phyloP scores from a whole-genome alignment of 2,113 vertebrate species.

The Lagopus muta region DNA sequence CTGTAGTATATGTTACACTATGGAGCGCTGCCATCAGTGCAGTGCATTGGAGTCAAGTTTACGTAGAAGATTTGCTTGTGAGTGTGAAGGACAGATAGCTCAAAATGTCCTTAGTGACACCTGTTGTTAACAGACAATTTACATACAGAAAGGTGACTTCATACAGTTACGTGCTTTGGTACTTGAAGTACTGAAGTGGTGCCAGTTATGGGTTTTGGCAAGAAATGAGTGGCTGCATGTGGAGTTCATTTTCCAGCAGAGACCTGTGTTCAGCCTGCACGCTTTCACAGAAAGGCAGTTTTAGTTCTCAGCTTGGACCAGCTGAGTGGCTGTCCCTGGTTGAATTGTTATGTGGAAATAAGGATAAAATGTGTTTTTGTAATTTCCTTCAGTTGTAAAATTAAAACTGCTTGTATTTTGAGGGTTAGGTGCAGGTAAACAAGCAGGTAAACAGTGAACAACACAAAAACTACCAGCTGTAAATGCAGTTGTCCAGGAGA shows the following conservation, averaged over 20 bases:
- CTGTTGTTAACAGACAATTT: neutral
- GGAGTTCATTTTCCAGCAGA: neutral
- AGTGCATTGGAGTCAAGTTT: neutral
- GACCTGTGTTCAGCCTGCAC: neutral
- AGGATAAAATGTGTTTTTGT: neutral
- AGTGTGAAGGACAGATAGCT: neutral
- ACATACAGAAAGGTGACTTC: neutral
- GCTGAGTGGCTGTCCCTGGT: neutral
- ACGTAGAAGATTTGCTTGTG: fast-evolving
- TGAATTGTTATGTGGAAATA: neutral
- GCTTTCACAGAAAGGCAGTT: neutral
- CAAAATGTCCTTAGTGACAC: neutral
- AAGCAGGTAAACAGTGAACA: neutral
- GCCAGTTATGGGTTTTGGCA: neutral
- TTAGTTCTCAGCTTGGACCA: neutral
- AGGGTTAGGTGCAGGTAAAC: neutral
- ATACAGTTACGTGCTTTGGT: neutral
- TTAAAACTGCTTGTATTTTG: neutral
- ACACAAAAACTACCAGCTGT: fast-evolving
- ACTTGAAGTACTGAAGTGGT: neutral
- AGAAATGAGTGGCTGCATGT: neutral
- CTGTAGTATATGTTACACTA: neutral
- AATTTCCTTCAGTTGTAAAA: neutral
- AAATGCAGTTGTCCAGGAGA: neutral
- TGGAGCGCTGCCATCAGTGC: neutral